Evolutionary conservation across 2,113 vertebrate genomes (phyloP), one percentile per base, ranked within the genome.

Genomic region (Poecile atricapillus): DNA sequence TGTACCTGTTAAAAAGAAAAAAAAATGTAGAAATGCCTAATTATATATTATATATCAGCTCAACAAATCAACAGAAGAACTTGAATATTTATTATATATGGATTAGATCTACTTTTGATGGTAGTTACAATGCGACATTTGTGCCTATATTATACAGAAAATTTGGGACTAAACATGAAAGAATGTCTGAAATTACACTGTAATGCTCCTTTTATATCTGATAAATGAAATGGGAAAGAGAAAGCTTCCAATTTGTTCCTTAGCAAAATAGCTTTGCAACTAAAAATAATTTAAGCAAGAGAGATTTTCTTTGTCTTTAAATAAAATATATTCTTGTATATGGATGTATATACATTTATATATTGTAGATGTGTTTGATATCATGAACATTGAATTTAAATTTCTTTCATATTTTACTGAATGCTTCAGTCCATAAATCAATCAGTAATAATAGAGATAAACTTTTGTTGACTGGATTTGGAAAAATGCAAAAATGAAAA

Each of bases 181-280:
- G 5, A 18, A 14, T 33, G 2, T 46, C 50, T 64, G 44, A 73
- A 63, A 11, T 73, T 28, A 22, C 8, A 22, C 7, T 31, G n/a
- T 27, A 76, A 64, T 30, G 3, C 23, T 60, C 5, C 1, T 84
- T 31, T 49, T 41, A 22, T 11, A 70, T 0, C 0, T 30, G 7
- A 67, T 23, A 84, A 70, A 53, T 19, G 3, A n/a, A 92, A 60
- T 25, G 1, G 5, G 10, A 90, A 89, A 52, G 27, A 79, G 21
- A 69, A 80, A 65, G 19, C 11, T 65, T 89, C 8, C 5, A 1
- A 7, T 31, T 37, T 67, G 10, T 33, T 90, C 19, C 37, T 55
- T 47, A 50, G 12, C 3, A 65, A 69, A 83, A 52, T 60, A 17
- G 15, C 3, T 49, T 83, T 74, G 27, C 8, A 69, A 24, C 39